Evolutionary conservation across 1,140 invertebrate genomes (phyloP).

Genomic region (Heliconius hermathena): DNA sequence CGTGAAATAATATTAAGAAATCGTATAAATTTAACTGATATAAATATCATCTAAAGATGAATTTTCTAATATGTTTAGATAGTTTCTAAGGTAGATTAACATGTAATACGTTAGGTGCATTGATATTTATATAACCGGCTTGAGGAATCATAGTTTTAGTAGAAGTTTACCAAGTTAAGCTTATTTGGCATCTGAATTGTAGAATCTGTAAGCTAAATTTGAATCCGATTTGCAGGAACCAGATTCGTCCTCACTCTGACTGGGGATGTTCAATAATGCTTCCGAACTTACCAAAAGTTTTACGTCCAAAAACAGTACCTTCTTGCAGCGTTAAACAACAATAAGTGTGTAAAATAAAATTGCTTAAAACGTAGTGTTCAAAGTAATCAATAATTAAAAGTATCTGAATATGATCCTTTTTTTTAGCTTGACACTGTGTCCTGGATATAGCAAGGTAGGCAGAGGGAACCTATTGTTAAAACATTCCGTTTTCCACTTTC

Average conservation of each 20-base stretch:
- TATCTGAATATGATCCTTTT: no score
- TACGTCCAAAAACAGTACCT: constrained; percentile 24
- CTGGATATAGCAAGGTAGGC: no score
- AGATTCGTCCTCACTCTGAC: constrained; percentile 14
- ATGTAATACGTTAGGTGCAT: no score
- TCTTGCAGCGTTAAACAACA: constrained; percentile 12
- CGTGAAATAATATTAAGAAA: no score
- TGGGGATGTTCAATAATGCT: constrained; percentile 28
- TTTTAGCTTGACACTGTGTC: no score
- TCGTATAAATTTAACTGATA: no score
- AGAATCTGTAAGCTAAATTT: constrained; percentile 16
- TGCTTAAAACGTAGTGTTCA: background rate
- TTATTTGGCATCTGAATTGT: constrained; percentile 7
- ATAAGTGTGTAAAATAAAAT: constrained; percentile 6
- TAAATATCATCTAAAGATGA: background rate
- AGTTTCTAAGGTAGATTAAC: background rate
- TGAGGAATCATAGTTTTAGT: background rate
- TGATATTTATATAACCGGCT: no score
- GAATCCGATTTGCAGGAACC: constrained; percentile 15
- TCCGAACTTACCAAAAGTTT: constrained; percentile 25
- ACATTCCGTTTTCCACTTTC: no score
- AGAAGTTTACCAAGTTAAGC: background rate
- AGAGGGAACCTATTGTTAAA: no score
- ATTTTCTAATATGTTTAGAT: no score
- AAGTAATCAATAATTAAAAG: background rate